These are phyloP conservation scores for Spodoptera litura DNA, from an alignment of 1,140 invertebrate genomes.

Conservation along the genomic window DNA sequence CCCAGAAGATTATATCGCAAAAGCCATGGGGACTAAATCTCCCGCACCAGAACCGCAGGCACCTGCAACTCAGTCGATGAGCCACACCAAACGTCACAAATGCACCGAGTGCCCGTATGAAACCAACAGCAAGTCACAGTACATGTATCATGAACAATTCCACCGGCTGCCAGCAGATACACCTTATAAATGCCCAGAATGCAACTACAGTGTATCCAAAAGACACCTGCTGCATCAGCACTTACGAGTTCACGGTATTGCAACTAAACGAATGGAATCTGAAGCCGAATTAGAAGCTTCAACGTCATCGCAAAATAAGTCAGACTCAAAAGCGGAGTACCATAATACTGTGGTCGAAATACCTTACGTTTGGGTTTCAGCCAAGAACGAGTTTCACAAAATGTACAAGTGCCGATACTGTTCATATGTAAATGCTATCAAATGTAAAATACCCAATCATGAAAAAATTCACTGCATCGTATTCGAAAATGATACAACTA, in stretches of 20 bases:
- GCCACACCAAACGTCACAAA: conserved; percentile 87
- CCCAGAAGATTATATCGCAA: conserved; percentile 81
- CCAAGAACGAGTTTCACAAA: conserved; percentile 90
- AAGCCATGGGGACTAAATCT: conserved; percentile 77
- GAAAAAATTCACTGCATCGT: conserved; percentile 92
- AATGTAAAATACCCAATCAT: conserved; percentile 94
- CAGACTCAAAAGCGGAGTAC: conserved; percentile 57
- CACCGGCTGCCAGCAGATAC: conserved; percentile 90
- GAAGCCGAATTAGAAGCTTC: conserved; percentile 69
- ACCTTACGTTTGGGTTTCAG: conserved; percentile 91
- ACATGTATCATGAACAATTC: conserved; percentile 94
- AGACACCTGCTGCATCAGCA: conserved; percentile 92
- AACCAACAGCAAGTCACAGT: conserved; percentile 94
- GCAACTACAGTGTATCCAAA: conserved; percentile 94
- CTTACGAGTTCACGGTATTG: conserved; percentile 90
- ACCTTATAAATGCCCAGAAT: conserved; percentile 92
- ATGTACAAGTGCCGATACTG: conserved; percentile 95
- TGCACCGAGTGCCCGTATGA: conserved; percentile 92
- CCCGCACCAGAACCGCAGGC: conserved; percentile 62
- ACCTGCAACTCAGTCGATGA: conserved; percentile 28
- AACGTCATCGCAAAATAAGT: conserved; percentile 53
- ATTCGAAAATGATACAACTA: conserved; percentile 81
- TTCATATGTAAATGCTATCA: conserved; percentile 92
- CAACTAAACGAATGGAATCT: conserved; percentile 71
- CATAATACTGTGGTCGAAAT: conserved; percentile 77